Conservation (phyloP, 2,113 vertebrate genomes). For the Plecturocebus donacophilus region DNA sequence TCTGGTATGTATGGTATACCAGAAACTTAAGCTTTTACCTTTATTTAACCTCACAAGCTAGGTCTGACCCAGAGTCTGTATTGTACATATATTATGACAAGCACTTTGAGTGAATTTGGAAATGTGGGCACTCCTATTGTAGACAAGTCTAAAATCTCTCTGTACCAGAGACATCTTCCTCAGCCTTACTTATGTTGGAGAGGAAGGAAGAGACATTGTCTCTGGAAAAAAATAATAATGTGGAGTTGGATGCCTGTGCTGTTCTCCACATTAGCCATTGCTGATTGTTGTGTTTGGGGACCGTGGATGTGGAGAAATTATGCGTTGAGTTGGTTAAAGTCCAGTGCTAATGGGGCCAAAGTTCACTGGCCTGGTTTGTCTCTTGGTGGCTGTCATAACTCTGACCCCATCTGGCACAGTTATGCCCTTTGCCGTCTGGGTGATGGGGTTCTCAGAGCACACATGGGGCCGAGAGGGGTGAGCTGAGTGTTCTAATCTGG, state of each 20-base stretch:
- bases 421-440: not conserved
- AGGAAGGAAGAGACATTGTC: not conserved
- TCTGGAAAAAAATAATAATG: not conserved
- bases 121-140: not conserved
- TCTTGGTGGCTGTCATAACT: not conserved
- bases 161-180: not conserved
- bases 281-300: not conserved
- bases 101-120: not conserved
- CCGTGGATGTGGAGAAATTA: not conserved
- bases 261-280: not conserved
- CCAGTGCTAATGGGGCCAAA: not conserved
- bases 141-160: not conserved
- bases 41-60: slow-evolving; percentile 59
- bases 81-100: not conserved
- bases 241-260: not conserved
- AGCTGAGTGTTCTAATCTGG: not conserved
- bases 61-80: not conserved
- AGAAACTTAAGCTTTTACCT: slow-evolving; percentile 61
- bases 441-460: not conserved
- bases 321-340: not conserved
- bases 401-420: not conserved
- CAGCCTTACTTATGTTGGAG: not conserved
- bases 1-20: slow-evolving; percentile 37
- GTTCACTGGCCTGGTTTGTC: not conserved
- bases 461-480: no score